A percentile compares a stretch with the other conserved stretches of the same genome.
Evolutionary conservation across 2,888 invertebrate species (phyloP).

Genomic region (Pachycephus smyrnensis): DNA sequence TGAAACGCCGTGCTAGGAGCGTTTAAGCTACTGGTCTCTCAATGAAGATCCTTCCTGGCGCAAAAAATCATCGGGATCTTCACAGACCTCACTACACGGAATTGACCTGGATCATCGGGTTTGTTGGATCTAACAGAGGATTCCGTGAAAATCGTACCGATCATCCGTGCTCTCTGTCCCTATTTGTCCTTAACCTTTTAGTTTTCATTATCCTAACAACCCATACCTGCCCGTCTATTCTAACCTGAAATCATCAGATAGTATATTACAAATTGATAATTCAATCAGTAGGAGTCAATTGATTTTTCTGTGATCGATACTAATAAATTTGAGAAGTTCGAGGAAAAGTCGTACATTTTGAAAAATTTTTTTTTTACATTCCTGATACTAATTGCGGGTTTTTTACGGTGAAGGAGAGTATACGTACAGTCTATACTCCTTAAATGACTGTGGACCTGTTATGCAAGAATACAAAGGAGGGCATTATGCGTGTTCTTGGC

Average conservation of each 20-base stretch:
- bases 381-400: too few relatives aligned
- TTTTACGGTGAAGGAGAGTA: background rate
- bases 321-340: background rate
- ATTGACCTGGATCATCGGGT: background rate
- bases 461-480: background rate
- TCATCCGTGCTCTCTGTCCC: background rate
- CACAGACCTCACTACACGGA: background rate
- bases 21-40: background rate
- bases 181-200: background rate
- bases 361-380: background rate
- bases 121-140: background rate
- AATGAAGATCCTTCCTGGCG: constrained; percentile 4
- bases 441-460: background rate
- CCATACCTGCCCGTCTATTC: background rate
- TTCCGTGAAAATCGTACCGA: background rate
- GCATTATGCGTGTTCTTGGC: background rate
- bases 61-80: background rate
- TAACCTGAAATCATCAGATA: background rate
- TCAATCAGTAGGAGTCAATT: background rate
- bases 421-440: background rate
- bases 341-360: background rate
- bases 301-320: background rate
- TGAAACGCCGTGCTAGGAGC: background rate
- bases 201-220: background rate
- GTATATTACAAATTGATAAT: background rate